These are phyloP conservation scores for Onychomys torridus DNA, from an alignment of 2,797 vertebrate species.

Conservation along the genomic window DNA sequence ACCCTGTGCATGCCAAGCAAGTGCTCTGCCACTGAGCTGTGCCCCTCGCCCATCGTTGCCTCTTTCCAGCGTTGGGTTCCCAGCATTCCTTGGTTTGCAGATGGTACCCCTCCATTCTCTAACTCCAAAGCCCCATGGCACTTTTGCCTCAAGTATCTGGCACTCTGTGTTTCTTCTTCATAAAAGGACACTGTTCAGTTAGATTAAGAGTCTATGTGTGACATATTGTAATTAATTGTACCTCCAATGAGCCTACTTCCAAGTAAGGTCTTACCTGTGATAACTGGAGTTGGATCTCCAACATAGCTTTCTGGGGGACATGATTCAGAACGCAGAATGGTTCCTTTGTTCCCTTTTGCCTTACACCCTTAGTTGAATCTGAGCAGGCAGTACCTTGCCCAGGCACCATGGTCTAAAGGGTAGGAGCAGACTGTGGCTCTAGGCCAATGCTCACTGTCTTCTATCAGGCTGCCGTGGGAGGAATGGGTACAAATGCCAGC, in stretches of 20 bases:
- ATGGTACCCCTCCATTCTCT: background rate
- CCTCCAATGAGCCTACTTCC: background rate
- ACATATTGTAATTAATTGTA: background rate
- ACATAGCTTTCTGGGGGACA: background rate
- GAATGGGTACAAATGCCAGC: background rate
- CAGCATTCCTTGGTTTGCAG: background rate
- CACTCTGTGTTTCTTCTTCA: background rate
- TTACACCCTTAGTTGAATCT: background rate
- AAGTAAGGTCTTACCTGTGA: background rate
- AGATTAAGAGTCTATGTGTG: background rate
- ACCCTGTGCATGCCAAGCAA: background rate
- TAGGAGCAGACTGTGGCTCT: background rate
- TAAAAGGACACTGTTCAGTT: background rate
- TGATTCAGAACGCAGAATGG: background rate
- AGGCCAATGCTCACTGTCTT: background rate
- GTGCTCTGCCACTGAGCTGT: background rate
- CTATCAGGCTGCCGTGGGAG: background rate
- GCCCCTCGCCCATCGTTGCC: background rate
- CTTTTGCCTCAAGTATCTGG: background rate
- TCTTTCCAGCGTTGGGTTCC: background rate
- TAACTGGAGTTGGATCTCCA: background rate
- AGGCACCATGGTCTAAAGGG: background rate
- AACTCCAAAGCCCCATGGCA: background rate
- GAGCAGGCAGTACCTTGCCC: background rate
- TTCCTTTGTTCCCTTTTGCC: conserved; percentile 8